phyloP scores from a whole-genome alignment of 2,888 invertebrate genomes.

The Polydrusus tereticollis region DNA sequence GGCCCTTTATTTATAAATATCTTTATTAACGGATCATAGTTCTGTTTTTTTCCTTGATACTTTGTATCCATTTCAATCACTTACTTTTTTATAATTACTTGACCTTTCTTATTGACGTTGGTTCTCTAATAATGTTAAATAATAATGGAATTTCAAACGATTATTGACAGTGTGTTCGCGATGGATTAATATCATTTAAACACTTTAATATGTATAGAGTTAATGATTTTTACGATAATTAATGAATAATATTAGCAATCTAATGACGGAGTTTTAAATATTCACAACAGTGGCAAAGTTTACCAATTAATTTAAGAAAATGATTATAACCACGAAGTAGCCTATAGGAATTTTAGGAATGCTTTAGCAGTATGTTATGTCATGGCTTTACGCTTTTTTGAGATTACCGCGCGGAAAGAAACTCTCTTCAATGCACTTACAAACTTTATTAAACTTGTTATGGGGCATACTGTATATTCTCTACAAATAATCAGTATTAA shows the following conservation, averaged over 20 bases:
- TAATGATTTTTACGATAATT: conserved; percentile 32
- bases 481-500: too few relatives aligned
- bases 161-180: conserved; percentile 20
- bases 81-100: conserved; percentile 19
- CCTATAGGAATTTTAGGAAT: too few relatives aligned
- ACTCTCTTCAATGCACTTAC: too few relatives aligned
- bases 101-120: conserved; percentile 31
- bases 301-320: too few relatives aligned
- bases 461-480: too few relatives aligned
- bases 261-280: conserved; percentile 2
- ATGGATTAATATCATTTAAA: conserved; percentile 39
- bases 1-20: too few relatives aligned
- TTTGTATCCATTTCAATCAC: neutral
- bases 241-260: conserved; percentile 17
- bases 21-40: too few relatives aligned
- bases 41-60: neutral
- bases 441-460: too few relatives aligned
- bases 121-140: conserved; percentile 32
- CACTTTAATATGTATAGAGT: conserved; percentile 26
- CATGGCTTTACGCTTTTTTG: too few relatives aligned
- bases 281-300: neutral
- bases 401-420: too few relatives aligned
- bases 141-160: conserved; percentile 25
- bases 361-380: too few relatives aligned
- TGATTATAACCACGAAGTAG: too few relatives aligned